These are phyloP conservation scores for Hippocampus abdominalis DNA, from an alignment of 2,113 vertebrate genomes.

Conservation along the genomic window DNA sequence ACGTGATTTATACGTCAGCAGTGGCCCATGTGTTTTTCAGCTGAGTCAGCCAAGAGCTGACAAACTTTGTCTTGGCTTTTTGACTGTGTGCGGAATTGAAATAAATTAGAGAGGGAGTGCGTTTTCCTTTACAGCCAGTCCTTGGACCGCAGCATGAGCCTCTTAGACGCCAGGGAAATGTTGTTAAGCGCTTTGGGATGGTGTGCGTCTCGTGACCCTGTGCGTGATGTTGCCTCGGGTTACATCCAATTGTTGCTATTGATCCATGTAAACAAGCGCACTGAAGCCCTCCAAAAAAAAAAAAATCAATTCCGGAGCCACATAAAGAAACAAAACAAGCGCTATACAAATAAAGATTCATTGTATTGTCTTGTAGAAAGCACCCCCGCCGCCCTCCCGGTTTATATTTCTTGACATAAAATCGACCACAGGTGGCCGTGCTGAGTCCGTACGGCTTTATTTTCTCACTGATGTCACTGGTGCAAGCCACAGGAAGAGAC, in stretches of 20 bases:
- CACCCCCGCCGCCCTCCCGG: too few relatives aligned
- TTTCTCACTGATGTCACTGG: conserved; percentile 58
- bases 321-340: too few relatives aligned
- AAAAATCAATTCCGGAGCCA: conserved; percentile 34
- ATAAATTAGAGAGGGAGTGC: conserved; percentile 2
- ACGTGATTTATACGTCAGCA: conserved; percentile 34
- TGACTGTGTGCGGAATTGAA: conserved; percentile 22
- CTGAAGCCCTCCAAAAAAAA: conserved; percentile 16
- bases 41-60: neutral
- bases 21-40: conserved; percentile 18
- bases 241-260: conserved; percentile 34
- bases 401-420: neutral
- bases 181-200: neutral
- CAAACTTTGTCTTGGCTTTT: conserved; percentile 18
- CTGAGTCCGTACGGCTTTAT: conserved; percentile 28
- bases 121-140: conserved; percentile 11
- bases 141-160: neutral
- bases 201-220: conserved; percentile 6
- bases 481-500: conserved; percentile 51
- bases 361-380: too few relatives aligned
- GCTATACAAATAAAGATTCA: too few relatives aligned
- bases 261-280: conserved; percentile 37
- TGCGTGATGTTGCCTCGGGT: conserved; percentile 38
- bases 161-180: neutral
- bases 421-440: conserved; percentile 18